Evolutionary conservation across 2,113 vertebrate genomes (phyloP).

Genomic region (Sylvia atricapilla): DNA sequence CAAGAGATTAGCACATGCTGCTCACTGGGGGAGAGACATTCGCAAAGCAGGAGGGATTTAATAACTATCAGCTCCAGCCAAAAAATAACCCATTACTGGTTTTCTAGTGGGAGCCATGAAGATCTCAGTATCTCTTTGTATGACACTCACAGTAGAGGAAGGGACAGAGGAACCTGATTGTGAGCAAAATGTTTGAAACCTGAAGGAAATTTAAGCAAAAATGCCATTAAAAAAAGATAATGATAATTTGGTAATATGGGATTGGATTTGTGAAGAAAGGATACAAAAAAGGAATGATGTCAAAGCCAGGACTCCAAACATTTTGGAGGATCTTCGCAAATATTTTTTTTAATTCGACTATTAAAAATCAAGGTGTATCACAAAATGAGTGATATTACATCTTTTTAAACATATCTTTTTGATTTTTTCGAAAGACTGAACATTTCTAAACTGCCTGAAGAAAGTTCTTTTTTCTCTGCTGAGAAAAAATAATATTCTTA

Average conservation of each 20-base stretch:
- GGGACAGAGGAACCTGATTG: background rate
- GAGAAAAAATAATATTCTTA: background rate
- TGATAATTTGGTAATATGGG: background rate
- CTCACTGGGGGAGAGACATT: conserved; percentile 36
- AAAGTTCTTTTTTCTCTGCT: background rate
- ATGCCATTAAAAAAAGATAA: background rate
- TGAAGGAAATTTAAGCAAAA: background rate
- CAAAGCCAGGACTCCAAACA: background rate
- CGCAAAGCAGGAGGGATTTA: background rate
- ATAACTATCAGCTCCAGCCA: background rate
- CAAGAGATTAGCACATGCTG: conserved; percentile 26
- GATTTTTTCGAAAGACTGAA: background rate
- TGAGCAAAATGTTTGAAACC: background rate
- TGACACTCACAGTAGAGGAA: background rate
- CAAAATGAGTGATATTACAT: background rate
- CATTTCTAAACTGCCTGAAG: background rate
- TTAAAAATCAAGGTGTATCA: background rate
- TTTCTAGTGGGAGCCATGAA: background rate
- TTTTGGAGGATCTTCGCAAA: background rate
- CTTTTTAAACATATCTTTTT: background rate
- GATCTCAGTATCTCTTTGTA: background rate
- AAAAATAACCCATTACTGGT: background rate
- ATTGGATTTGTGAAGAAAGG: background rate
- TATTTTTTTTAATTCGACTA: background rate
- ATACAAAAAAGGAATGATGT: background rate